phyloP scores from a whole-genome alignment of 2,888 invertebrate genomes.

The Ophioninae sp. region DNA sequence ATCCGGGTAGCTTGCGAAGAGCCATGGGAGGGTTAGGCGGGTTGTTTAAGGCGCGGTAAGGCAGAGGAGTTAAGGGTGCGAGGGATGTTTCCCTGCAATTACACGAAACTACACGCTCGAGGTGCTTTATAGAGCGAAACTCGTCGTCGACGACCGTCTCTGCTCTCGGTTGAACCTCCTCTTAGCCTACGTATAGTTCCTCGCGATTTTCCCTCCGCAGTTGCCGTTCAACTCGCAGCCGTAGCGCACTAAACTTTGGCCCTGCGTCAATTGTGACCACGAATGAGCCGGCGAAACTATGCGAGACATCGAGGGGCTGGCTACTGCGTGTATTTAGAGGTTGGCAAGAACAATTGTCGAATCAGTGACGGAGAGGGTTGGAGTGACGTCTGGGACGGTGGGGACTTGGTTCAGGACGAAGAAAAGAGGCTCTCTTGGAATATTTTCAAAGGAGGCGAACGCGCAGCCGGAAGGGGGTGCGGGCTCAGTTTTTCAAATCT shows the following conservation, averaged over 20 bases:
- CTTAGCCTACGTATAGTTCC: neutral
- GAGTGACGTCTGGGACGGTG: neutral
- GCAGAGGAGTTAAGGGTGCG: slow-evolving; percentile 66
- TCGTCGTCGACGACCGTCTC: slow-evolving; percentile 44
- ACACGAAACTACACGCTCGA: slow-evolving; percentile 69
- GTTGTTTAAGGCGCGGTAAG: slow-evolving; percentile 69
- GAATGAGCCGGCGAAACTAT: slow-evolving; percentile 48
- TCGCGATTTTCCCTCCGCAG: neutral
- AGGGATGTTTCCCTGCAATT: slow-evolving; percentile 72
- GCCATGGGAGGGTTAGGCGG: slow-evolving; percentile 47
- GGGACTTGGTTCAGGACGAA: neutral
- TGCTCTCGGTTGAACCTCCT: neutral
- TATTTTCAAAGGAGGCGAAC: neutral
- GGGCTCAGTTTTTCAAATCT: neutral
- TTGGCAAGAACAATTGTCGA: neutral
- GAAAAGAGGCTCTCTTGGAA: neutral
- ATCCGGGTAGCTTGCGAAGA: slow-evolving; percentile 42
- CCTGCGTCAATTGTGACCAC: slow-evolving; percentile 50
- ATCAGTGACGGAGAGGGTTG: neutral
- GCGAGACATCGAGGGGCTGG: neutral
- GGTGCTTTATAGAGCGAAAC: slow-evolving; percentile 70
- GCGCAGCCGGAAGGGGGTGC: neutral
- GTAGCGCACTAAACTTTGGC: slow-evolving; percentile 29
- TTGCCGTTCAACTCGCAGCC: slow-evolving; percentile 21
- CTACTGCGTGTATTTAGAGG: neutral